A percentile compares a stretch with the other conserved stretches of the same genome.
Conservation (phyloP, 2,888 invertebrate genomes). For the Ochropleura plecta region DNA sequence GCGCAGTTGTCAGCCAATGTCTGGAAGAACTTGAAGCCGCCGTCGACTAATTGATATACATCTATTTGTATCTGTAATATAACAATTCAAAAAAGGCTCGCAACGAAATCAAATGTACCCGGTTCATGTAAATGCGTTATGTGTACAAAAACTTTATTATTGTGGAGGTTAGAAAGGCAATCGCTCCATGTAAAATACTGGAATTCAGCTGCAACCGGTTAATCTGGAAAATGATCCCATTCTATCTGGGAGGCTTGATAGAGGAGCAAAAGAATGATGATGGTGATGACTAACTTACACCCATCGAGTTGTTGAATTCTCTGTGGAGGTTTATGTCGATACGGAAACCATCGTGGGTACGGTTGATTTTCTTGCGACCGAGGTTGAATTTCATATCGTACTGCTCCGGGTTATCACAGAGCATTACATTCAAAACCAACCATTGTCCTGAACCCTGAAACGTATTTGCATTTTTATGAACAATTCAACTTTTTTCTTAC, state of each 20-base stretch:
- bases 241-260: no score
- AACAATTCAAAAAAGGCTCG: no score
- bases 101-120: no score
- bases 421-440: constrained; percentile 37
- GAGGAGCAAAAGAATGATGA: no score
- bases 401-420: constrained; percentile 41
- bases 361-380: constrained; percentile 41
- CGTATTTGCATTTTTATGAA: neutral
- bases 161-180: no score
- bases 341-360: constrained; percentile 57
- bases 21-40: constrained; percentile 81
- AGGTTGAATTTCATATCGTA: constrained; percentile 7
- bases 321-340: neutral
- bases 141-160: no score
- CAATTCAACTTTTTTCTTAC: no score
- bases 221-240: no score
- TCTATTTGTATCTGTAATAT: constrained; percentile 62
- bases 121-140: no score
- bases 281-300: constrained; percentile 24
- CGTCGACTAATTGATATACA: constrained; percentile 78
- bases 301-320: constrained; percentile 14
- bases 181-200: no score
- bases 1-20: constrained; percentile 70
- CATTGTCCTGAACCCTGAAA: constrained; percentile 53
- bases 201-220: no score